Conservation (phyloP, 2,888 invertebrate genomes). For the Lasioglossum pauxillum region DNA sequence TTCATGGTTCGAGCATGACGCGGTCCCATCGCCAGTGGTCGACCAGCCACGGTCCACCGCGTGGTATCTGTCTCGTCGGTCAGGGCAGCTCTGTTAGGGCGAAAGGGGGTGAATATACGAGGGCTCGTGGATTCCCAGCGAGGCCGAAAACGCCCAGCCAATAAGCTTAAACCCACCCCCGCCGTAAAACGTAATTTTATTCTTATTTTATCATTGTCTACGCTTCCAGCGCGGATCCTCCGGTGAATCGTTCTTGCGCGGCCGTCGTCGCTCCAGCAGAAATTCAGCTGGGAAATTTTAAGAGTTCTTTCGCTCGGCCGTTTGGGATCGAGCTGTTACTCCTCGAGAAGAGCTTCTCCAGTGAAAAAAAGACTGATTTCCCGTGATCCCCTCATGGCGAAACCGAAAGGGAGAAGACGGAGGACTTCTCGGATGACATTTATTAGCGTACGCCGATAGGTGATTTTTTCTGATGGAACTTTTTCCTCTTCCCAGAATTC, state of each 20-base stretch:
- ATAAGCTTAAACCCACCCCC: slow-evolving; percentile 69
- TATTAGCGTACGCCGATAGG: neutral
- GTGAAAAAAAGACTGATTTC: slow-evolving; percentile 5
- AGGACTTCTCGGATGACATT: neutral
- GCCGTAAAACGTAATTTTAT: slow-evolving; percentile 77
- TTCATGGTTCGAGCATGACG: neutral
- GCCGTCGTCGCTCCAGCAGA: neutral
- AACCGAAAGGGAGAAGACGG: slow-evolving; percentile 18
- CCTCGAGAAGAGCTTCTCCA: neutral
- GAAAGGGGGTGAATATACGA: slow-evolving; percentile 55
- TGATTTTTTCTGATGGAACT: neutral
- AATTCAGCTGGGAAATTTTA: slow-evolving; percentile 41
- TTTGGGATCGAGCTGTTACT: neutral
- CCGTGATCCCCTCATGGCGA: slow-evolving; percentile 23
- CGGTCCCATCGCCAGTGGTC: neutral
- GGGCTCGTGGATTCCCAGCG: slow-evolving; percentile 53
- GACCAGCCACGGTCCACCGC: neutral
- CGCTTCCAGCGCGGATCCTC: slow-evolving; percentile 21
- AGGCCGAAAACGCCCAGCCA: slow-evolving; percentile 64
- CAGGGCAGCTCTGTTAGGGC: slow-evolving; percentile 1
- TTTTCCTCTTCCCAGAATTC: neutral
- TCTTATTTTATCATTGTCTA: slow-evolving; percentile 78
- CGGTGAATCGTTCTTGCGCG: slow-evolving; percentile 1
- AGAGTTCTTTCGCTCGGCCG: slow-evolving; percentile 23
- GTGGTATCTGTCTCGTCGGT: slow-evolving; percentile 32